phyloP scores from a whole-genome alignment of 2,797 vertebrate species.

The Anguilla anguilla region DNA sequence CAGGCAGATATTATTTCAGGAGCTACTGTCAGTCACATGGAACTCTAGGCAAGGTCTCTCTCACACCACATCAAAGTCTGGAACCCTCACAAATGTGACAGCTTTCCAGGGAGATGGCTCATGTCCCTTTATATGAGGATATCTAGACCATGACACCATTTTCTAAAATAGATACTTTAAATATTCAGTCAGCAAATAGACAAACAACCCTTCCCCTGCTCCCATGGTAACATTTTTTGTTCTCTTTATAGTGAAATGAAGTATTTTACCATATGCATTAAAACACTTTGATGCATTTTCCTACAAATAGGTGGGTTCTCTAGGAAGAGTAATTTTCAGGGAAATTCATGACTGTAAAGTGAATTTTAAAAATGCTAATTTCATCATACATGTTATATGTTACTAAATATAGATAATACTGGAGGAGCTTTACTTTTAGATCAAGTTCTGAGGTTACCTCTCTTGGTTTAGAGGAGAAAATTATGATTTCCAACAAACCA shows the following conservation, averaged over 20 bases:
- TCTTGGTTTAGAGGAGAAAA: neutral
- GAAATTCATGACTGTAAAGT: neutral
- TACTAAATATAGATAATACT: neutral
- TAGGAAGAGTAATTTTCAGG: neutral
- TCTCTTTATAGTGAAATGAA: neutral
- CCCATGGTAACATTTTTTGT: neutral
- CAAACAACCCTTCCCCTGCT: conserved; percentile 9
- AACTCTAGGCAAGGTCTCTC: neutral
- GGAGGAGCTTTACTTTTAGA: neutral
- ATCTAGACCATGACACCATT: conserved; percentile 45
- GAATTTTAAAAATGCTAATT: no score
- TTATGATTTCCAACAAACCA: neutral
- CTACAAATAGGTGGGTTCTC: neutral
- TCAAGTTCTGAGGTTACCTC: neutral
- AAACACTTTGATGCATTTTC: neutral
- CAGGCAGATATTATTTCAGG: neutral
- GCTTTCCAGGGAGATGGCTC: conserved; percentile 36
- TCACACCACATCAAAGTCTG: neutral
- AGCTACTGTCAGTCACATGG: neutral
- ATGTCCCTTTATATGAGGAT: conserved; percentile 36
- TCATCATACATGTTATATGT: neutral
- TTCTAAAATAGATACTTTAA: conserved; percentile 50
- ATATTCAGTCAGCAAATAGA: conserved; percentile 8
- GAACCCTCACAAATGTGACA: conserved; percentile 33
- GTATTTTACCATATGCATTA: neutral